Conservation (phyloP, 2,113 vertebrate species). For the Actinemys pallida region DNA sequence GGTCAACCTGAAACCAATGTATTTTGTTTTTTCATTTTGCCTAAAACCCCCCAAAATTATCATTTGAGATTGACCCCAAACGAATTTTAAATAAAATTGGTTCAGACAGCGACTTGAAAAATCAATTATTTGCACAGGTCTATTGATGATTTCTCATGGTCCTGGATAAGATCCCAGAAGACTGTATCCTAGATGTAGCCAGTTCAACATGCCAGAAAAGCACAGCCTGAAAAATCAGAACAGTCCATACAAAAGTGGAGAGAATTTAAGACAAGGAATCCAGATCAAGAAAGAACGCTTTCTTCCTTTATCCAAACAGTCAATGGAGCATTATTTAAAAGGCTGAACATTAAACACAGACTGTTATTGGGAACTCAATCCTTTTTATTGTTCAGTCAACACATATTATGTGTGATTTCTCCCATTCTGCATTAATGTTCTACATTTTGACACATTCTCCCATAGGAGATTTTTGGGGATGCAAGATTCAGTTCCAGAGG, state of each 20-base stretch:
- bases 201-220: neutral
- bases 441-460: neutral
- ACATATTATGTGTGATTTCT: neutral
- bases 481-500: neutral
- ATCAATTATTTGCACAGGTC: neutral
- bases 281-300: neutral
- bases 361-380: neutral
- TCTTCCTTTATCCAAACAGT: neutral
- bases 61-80: neutral
- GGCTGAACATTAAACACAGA: neutral
- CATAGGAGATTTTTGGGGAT: constrained; percentile 21
- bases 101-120: neutral
- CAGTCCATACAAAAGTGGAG: neutral
- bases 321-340: neutral
- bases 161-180: neutral
- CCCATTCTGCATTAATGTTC: neutral
- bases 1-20: neutral
- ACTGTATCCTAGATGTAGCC: neutral
- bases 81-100: neutral
- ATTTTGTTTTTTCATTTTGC: neutral
- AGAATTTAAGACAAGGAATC: neutral
- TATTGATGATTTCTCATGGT: neutral
- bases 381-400: neutral
- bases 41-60: fast-evolving
- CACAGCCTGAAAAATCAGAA: neutral